These are phyloP conservation scores for Amphiprion ocellaris DNA, from an alignment of 2,113 vertebrate species.

Conservation along the genomic window DNA sequence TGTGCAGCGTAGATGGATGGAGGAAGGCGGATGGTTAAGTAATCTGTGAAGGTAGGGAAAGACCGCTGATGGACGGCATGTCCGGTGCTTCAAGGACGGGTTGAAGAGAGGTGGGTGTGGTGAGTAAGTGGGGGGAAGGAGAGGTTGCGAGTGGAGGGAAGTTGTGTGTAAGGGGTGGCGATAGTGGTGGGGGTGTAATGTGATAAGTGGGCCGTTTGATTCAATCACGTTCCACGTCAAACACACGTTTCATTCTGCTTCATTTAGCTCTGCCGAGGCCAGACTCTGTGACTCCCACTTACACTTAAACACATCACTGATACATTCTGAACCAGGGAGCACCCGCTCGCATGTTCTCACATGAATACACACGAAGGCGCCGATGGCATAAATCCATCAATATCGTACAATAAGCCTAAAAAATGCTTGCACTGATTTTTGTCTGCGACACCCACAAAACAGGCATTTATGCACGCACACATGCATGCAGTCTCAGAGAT, in stretches of 20 bases:
- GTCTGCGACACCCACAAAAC: conserved; percentile 10
- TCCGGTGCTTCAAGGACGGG: conserved; percentile 70
- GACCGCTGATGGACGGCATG: conserved; percentile 69
- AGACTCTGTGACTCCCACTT: conserved; percentile 37
- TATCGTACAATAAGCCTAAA: conserved; percentile 32
- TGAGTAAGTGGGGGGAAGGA: background rate
- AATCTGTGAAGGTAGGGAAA: conserved; percentile 66
- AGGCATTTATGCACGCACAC: background rate
- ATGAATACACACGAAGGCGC: conserved; percentile 25
- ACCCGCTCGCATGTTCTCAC: conserved; percentile 28
- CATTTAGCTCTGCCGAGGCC: conserved; percentile 56
- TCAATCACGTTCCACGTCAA: conserved; percentile 61
- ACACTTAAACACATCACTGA: conserved; percentile 15
- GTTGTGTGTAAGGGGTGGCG: conserved; percentile 3
- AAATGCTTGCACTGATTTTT: conserved; percentile 35
- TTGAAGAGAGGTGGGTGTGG: conserved; percentile 22
- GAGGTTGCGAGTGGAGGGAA: conserved; percentile 17
- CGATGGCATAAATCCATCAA: conserved; percentile 55
- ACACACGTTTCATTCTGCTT: conserved; percentile 67
- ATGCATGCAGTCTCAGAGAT: conserved; percentile 3
- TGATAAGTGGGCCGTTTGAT: conserved; percentile 74
- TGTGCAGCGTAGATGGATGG: conserved; percentile 28
- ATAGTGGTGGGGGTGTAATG: conserved; percentile 48
- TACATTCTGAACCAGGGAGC: conserved; percentile 21
- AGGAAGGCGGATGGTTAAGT: conserved; percentile 48